Percentiles rank a stretch among this genome's conserved stretches.
These are phyloP conservation scores for Tipula lateralis DNA, from an alignment of 2,888 invertebrate genomes.

Conservation along the genomic window DNA sequence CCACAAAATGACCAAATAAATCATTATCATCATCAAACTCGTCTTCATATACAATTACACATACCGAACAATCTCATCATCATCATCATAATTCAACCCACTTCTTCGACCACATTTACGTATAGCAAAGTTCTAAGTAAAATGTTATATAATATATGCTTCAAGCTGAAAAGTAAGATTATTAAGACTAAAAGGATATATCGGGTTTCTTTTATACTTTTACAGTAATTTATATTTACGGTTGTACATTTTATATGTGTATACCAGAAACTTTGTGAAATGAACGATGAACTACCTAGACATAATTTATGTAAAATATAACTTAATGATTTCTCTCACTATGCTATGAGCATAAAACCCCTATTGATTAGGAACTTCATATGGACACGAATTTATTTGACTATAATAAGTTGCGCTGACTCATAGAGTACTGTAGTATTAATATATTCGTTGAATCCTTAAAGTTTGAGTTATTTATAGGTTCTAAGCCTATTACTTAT, in stretches of 20 bases:
- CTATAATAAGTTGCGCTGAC: too few species aligned
- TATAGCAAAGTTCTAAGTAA: background rate
- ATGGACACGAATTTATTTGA: too few species aligned
- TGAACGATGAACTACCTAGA: background rate
- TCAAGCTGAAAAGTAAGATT: background rate
- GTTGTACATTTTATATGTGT: too few species aligned
- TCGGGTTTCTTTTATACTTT: background rate
- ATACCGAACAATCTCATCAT: background rate
- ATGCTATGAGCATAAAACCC: too few species aligned
- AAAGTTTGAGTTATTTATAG: too few species aligned
- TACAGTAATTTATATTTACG: background rate
- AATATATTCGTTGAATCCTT: too few species aligned
- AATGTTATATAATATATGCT: background rate
- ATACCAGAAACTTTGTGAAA: too few species aligned
- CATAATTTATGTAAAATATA: too few species aligned
- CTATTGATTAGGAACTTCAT: too few species aligned
- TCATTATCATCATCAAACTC: background rate
- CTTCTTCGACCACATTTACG: background rate
- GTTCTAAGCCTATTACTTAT: too few species aligned
- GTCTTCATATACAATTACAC: background rate
- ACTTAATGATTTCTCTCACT: too few species aligned
- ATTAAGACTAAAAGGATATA: background rate
- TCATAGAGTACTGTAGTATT: too few species aligned
- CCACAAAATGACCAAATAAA: conserved; percentile 9
- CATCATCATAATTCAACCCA: background rate